Evolutionary conservation across 2,797 vertebrate genomes (phyloP), one percentile per base, ranked within the genome.

Genomic region (Argya squamiceps): DNA sequence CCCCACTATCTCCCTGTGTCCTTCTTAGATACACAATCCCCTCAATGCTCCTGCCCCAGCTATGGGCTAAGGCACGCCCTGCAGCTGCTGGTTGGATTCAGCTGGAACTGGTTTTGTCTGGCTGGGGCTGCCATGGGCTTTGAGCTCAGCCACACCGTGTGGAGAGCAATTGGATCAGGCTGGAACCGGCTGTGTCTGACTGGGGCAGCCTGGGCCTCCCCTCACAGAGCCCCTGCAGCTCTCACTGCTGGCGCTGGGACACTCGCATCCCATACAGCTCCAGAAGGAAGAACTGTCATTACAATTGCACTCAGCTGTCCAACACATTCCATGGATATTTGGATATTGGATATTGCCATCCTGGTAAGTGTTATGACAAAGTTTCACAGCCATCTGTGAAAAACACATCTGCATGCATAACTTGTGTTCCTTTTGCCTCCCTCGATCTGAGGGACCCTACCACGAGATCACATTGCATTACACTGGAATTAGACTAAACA

Each of bases 41-140:
- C 0, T 0, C 2, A 5, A 4, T 1, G 1, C 3, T 11, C 6
- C 18, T 0, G 1, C 26, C 23, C 0, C 0, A 0, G 10, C 37
- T 1, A 0, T 3, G 3, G 18, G 15, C 21, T n/a, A 10, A 3
- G 60, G 23, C 0, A 0, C 0, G 3, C n/a, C 11, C 29, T 10
- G 17, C 0, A 0, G 0, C 2, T 11, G 4, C 7, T 2, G 0
- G 15, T 2, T 29, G 26, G 52, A 65, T 15, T 24, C 2, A 6
- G 24, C 21, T 41, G 47, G 21, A 37, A 9, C 34, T 1, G 0
- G 18, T 29, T 62, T 37, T 62, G 10, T 63, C 39, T 2, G 10
- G 55, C 14, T 56, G 53, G 36, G 12, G 36, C 58, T 9, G 26
- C 26, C 26, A 16, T 37, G 36, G 37, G 4, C 34, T 8, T 19